Evolutionary conservation across 1,140 invertebrate genomes (phyloP).

Genomic region (Zaprionus capensis): DNA sequence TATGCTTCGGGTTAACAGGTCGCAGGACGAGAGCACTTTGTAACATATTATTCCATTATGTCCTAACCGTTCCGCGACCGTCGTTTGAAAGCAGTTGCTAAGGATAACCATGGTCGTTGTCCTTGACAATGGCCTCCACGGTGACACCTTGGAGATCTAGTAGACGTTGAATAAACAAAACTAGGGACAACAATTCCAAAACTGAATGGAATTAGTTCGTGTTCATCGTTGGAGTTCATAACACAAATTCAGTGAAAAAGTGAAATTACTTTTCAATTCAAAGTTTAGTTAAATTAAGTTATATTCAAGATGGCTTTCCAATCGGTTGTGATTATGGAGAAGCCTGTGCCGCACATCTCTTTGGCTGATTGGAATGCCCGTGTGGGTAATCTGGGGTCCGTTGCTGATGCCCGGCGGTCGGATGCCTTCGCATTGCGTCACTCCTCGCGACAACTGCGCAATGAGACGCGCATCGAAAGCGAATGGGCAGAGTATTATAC

Average conservation of each 20-base stretch:
- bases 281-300: background rate
- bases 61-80: background rate
- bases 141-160: slow-evolving; percentile 42
- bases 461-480: slow-evolving; percentile 92
- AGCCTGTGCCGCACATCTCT: slow-evolving; percentile 88
- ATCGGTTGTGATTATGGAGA: slow-evolving; percentile 87
- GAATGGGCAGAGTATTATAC: slow-evolving; percentile 94
- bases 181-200: background rate
- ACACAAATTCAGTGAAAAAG: slow-evolving; percentile 13
- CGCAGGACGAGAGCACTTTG: too few relatives aligned
- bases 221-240: slow-evolving; percentile 30
- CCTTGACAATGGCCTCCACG: slow-evolving; percentile 13
- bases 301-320: slow-evolving; percentile 75
- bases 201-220: background rate
- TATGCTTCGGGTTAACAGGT: too few relatives aligned
- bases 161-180: slow-evolving; percentile 30
- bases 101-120: background rate
- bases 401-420: slow-evolving; percentile 86
- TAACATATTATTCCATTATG: too few relatives aligned
- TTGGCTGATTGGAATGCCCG: slow-evolving; percentile 90
- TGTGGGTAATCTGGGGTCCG: slow-evolving; percentile 88
- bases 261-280: background rate
- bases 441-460: slow-evolving; percentile 89
- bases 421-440: slow-evolving; percentile 90
- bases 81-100: background rate